Conservation (phyloP, 92 coral and sea anemone genomes). For the Zoanthus sociatus region DNA sequence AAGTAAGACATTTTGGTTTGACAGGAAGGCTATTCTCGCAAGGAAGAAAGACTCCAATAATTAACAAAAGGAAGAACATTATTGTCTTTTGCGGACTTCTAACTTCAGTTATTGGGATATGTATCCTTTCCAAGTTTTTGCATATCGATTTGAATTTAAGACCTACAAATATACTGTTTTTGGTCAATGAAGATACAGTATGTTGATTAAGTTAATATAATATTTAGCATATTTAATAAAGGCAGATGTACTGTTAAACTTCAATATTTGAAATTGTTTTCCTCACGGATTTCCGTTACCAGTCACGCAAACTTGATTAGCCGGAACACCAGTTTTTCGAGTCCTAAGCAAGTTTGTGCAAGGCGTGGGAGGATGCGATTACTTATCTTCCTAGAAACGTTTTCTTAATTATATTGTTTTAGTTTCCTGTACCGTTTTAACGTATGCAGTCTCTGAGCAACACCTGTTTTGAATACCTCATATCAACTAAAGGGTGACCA, state of each 20-base stretch:
- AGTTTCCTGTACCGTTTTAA: not conserved
- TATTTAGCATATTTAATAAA: too few relatives aligned
- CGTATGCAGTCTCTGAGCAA: not conserved
- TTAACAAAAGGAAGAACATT: constrained; percentile 71
- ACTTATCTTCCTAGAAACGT: not conserved
- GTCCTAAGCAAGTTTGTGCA: not conserved
- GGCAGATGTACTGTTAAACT: not conserved
- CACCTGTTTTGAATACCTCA: not conserved
- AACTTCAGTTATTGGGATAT: constrained; percentile 90
- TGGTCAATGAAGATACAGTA: not conserved
- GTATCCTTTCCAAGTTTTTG: constrained; percentile 82
- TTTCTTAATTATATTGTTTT: not conserved
- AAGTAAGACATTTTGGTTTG: constrained; percentile 62
- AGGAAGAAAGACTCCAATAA: constrained; percentile 38
- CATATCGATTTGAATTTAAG: not conserved
- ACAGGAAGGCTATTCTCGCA: constrained; percentile 61
- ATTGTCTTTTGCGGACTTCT: constrained; percentile 85
- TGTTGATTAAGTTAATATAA: too few relatives aligned
- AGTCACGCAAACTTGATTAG: not conserved
- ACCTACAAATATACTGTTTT: not conserved
- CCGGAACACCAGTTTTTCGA: constrained; percentile 1
- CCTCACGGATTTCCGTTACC: not conserved
- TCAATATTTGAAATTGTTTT: not conserved
- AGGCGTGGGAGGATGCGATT: not conserved
- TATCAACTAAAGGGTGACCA: too few relatives aligned